Evolutionary conservation across 2,797 vertebrate genomes (phyloP), one percentile per base, ranked within the genome.

Genomic region (Micromesistius poutassou): DNA sequence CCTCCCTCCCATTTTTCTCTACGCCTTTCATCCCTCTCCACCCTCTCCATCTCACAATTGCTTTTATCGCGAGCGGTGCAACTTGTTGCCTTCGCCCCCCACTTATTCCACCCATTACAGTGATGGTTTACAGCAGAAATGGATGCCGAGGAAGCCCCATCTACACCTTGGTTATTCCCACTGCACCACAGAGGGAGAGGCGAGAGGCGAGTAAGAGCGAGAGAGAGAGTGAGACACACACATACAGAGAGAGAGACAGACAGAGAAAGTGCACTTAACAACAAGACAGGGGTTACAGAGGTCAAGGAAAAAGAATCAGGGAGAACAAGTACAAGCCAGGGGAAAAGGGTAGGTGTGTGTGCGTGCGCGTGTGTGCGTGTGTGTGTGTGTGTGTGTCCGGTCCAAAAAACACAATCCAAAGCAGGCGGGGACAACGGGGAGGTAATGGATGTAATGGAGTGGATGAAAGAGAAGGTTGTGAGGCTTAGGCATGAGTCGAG

Each of bases 271-370:
- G 55, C 55, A 62, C 55, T n/a, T 62, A n/a, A 62, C 22, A 62
- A 62, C 55, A 62, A 62, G 55, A 62, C 55, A 62, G 55, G 55
- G 55, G 55, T 22, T 22, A 25, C 55, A 62, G 55, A 62, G 55
- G 55, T 62, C 55, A 62, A 62, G 55, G 55, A 7, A 62, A 62
- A 62, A 62, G 55, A 62, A 62, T 62, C 55, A 62, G 55, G 55
- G 22, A 62, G 22, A n/a, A 62, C 5, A 62, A 62, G 55, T 25
- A 62, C 22, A 62, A 3, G 55, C 55, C 55, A 25, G 1, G 55
- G 55, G n/a, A 62, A 5, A 50, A 6, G 46, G 16, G 46, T 55
- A 19, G 5, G 46, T 7, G 19, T 55, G 4, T 22, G 46, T 55
- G 46, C 22, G 46, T 55, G 46, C 22, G 46, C 22, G 46, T 55